Conservation (phyloP, 2,888 invertebrate species). For the Uropetala carovei region DNA sequence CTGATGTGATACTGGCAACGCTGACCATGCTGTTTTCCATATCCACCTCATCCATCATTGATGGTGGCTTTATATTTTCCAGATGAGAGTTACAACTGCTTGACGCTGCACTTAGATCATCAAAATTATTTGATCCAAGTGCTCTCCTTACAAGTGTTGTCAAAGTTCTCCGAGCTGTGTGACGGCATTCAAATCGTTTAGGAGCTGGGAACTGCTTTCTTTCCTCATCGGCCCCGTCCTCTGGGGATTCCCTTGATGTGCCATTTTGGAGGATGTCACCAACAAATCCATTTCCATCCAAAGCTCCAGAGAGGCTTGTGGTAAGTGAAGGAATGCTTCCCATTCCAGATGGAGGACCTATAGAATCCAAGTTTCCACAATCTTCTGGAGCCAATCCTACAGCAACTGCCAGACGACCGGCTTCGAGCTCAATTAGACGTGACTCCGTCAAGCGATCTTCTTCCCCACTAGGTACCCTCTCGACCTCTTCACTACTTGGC, state of each 20-base stretch:
- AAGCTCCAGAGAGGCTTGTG: slow-evolving; percentile 73
- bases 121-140: slow-evolving; percentile 77
- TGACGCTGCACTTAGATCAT: slow-evolving; percentile 76
- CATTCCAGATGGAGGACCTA: slow-evolving; percentile 87
- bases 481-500: slow-evolving; percentile 49
- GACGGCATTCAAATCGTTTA: slow-evolving; percentile 70
- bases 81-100: slow-evolving; percentile 81
- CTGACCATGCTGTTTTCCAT: slow-evolving; percentile 90
- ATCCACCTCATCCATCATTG: slow-evolving; percentile 85
- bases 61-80: slow-evolving; percentile 90
- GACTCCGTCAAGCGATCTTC: slow-evolving; percentile 77
- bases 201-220: slow-evolving; percentile 56
- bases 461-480: slow-evolving; percentile 53
- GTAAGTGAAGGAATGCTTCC: slow-evolving; percentile 81
- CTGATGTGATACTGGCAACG: slow-evolving; percentile 89
- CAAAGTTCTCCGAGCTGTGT: slow-evolving; percentile 77
- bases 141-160: slow-evolving; percentile 86
- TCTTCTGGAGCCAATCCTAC: slow-evolving; percentile 52
- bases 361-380: slow-evolving; percentile 81
- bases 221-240: slow-evolving; percentile 48
- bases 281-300: slow-evolving; percentile 53
- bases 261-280: slow-evolving; percentile 55
- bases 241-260: slow-evolving; percentile 16
- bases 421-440: slow-evolving; percentile 85
- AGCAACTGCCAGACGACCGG: slow-evolving; percentile 79